Percentiles rank a stretch among this genome's conserved stretches.
These are phyloP conservation scores for Limulus polyphemus DNA, from an alignment of 2,888 invertebrate genomes.

Conservation along the genomic window DNA sequence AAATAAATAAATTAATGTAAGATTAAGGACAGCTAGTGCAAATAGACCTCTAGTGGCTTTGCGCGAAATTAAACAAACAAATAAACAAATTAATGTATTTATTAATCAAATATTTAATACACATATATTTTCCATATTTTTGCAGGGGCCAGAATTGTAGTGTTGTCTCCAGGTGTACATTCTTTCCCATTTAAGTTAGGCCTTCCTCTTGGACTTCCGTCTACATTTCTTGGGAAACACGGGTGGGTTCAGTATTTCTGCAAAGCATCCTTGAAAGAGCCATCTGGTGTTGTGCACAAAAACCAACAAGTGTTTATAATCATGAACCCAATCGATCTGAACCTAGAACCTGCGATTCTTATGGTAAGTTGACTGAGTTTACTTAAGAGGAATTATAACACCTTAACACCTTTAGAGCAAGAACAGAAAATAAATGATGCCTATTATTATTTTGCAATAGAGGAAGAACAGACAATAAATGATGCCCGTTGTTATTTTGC, in stretches of 20 bases:
- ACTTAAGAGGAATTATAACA: background rate
- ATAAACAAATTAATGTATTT: no score
- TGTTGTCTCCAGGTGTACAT: conserved; percentile 82
- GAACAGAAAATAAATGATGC: no score
- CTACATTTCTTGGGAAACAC: conserved; percentile 85
- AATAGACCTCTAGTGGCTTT: no score
- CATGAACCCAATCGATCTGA: conserved; percentile 88
- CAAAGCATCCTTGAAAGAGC: conserved; percentile 75
- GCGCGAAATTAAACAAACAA: no score
- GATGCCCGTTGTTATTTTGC: no score
- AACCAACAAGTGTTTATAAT: conserved; percentile 93
- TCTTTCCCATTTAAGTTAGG: conserved; percentile 89
- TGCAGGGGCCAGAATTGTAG: conserved; percentile 27
- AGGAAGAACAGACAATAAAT: no score
- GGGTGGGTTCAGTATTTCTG: conserved; percentile 93
- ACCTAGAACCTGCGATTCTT: conserved; percentile 72
- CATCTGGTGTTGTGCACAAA: conserved; percentile 78
- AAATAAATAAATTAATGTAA: no score
- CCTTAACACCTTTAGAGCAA: no score
- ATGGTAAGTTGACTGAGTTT: conserved; percentile 47
- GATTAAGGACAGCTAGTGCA: no score
- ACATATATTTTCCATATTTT: background rate
- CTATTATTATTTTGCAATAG: no score
- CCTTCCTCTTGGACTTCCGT: conserved; percentile 73
- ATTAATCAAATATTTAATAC: no score